Evolutionary conservation across 1,140 invertebrate species (phyloP).

Genomic region (Andrena cerasifolii): DNA sequence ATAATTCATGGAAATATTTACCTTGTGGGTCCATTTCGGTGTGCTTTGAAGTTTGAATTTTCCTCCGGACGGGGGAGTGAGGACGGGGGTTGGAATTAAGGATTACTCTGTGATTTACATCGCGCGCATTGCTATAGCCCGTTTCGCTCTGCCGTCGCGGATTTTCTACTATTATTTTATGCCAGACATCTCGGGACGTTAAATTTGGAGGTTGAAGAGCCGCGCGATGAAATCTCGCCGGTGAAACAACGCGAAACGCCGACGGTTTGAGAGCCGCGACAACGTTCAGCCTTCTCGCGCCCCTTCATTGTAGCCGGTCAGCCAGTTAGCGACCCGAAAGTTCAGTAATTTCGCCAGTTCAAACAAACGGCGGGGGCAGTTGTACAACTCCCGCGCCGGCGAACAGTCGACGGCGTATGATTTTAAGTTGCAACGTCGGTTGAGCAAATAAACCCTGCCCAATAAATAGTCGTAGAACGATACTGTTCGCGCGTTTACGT

Average conservation of each 20-base stretch:
- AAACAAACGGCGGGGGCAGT: background rate
- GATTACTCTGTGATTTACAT: too few relatives aligned
- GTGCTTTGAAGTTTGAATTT: too few relatives aligned
- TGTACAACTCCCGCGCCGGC: background rate
- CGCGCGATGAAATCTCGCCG: background rate
- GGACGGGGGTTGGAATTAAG: too few relatives aligned
- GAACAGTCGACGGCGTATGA: background rate
- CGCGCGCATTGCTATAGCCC: too few relatives aligned
- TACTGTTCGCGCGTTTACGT: slow-evolving; percentile 38
- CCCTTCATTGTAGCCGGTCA: background rate
- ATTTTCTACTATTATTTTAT: background rate
- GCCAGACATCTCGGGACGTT: background rate
- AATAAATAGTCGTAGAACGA: slow-evolving; percentile 52
- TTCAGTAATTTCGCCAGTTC: slow-evolving; percentile 18
- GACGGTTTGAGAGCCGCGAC: background rate
- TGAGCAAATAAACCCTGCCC: slow-evolving; percentile 41
- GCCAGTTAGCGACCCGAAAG: slow-evolving; percentile 1
- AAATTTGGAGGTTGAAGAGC: background rate
- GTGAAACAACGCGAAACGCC: background rate
- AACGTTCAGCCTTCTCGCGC: slow-evolving; percentile 7
- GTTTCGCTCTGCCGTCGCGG: too few relatives aligned
- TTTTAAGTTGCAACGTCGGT: slow-evolving; percentile 31
- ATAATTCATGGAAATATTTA: too few relatives aligned
- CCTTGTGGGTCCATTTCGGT: too few relatives aligned
- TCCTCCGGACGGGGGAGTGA: too few relatives aligned